Evolutionary conservation across 2,888 invertebrate species (phyloP), one percentile per base, ranked within the genome.

Genomic region (Orchesella flavescens): DNA sequence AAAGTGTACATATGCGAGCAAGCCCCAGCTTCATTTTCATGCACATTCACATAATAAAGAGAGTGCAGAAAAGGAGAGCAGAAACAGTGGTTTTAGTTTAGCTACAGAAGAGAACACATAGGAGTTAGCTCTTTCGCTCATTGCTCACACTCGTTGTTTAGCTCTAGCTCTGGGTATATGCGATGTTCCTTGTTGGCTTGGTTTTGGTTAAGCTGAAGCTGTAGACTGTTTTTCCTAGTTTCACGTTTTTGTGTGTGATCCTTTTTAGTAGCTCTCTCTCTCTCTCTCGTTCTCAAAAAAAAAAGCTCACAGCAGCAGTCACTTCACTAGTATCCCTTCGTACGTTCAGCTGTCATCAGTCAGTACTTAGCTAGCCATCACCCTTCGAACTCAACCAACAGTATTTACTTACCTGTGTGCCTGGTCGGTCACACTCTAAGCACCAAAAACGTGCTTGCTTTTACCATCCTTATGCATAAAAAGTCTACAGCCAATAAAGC

Each of bases 291-390:
- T n/a, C n/a, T n/a, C n/a, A n/a, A n/a, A n/a, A 15, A 66, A 53
- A 49, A 49, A 72, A 73, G 24, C 69, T 68, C 69, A 49, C 5
- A 49, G 49, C 5, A 49, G 49, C 57, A 81, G 74, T 80, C 66
- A 74, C 61, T 80, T 73, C 72, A 69, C 69, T 59, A 53, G 75
- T 82, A 82, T 82, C 82, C 83, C 83, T 83, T 83, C 46, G 71
- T 66, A 68, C 74, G 57, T 83, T 83, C 83, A 77, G 83, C 83
- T 83, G 83, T 73, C 83, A 71, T 73, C 71, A 82, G 63, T 71
- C 82, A 82, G 71, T 71, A 77, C 72, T 77, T 72, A 65, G 77
- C 66, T 57, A 77, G 71, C 77, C 76, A 77, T 55, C 81, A 81
- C 74, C 81, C 74, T 74, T 80, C 80, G 55, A 73, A 72, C 44